Evolutionary conservation across 1,140 invertebrate species (phyloP).

Genomic region (Penaeus chinensis): DNA sequence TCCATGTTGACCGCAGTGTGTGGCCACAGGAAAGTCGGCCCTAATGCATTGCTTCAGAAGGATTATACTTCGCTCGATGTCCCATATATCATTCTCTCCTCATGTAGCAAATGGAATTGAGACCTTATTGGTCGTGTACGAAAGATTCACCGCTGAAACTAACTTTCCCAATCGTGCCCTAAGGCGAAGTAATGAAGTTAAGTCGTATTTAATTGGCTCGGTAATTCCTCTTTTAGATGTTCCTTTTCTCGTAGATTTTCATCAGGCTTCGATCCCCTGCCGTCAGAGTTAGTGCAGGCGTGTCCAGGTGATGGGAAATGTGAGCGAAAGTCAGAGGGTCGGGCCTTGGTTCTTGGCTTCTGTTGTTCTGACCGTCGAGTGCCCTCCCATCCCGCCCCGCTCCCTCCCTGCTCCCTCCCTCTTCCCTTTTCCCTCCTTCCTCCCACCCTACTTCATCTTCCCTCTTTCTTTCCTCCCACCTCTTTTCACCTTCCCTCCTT

Average conservation of each 20-base stretch:
- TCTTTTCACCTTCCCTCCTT: neutral
- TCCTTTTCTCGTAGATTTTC: conserved; percentile 18
- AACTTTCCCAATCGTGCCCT: conserved; percentile 34
- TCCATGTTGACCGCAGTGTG: no score
- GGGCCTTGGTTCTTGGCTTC: neutral
- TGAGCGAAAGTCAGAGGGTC: conserved; percentile 16
- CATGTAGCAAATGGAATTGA: neutral
- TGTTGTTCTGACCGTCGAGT: conserved; percentile 2
- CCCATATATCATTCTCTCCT: neutral
- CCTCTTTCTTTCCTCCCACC: neutral
- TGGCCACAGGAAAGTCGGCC: neutral
- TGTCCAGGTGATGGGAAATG: neutral
- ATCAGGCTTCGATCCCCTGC: neutral
- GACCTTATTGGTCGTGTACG: conserved; percentile 7
- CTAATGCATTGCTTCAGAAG: neutral
- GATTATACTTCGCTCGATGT: neutral
- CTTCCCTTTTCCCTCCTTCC: neutral
- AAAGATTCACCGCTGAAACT: conserved; percentile 2
- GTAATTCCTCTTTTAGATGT: conserved; percentile 50
- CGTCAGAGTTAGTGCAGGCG: neutral
- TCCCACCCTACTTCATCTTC: neutral
- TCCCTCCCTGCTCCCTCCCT: neutral
- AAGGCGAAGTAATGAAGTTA: conserved; percentile 56
- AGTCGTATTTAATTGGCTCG: conserved; percentile 52
- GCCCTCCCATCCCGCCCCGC: neutral